Conservation (phyloP, 2,888 invertebrate genomes). For the Carterocephalus palaemon region DNA sequence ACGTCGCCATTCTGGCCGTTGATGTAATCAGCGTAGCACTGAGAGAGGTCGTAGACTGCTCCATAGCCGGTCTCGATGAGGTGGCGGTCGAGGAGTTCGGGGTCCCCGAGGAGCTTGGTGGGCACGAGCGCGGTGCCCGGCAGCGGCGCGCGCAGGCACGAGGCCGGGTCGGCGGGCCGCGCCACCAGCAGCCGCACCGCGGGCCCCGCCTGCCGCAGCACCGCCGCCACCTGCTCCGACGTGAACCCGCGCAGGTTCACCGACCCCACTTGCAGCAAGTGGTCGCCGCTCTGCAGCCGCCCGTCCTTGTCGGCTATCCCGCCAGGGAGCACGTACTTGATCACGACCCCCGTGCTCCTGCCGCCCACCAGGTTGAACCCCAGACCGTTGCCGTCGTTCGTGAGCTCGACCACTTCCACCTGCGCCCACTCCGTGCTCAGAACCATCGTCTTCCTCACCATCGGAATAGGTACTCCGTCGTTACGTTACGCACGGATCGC, state of each 20-base stretch:
- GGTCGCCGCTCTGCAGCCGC: conserved; percentile 97
- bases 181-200: conserved; percentile 95
- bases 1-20: conserved; percentile 57
- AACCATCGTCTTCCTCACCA: conserved; percentile 82
- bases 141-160: conserved; percentile 85
- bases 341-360: conserved; percentile 98
- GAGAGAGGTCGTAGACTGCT: conserved; percentile 74
- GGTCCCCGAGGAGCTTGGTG: conserved; percentile 93
- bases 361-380: conserved; percentile 99
- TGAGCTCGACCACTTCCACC: conserved; percentile 98
- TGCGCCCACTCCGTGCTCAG: conserved; percentile 99
- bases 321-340: conserved; percentile 97
- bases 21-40: conserved; percentile 61
- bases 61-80: conserved; percentile 87
- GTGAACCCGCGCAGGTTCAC: conserved; percentile 97
- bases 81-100: conserved; percentile 92
- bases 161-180: conserved; percentile 92
- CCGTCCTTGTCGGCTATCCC: conserved; percentile 98
- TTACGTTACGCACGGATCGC: conserved; percentile 61
- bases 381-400: conserved; percentile 97
- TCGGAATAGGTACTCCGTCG: conserved; percentile 63
- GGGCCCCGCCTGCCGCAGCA: conserved; percentile 86
- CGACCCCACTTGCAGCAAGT: conserved; percentile 96
- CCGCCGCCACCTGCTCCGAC: conserved; percentile 91
- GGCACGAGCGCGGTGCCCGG: conserved; percentile 95